Percentiles rank a stretch among this genome's conserved stretches.
Evolutionary conservation across 2,797 vertebrate species (phyloP).

Genomic region (Geotrypetes seraphini): DNA sequence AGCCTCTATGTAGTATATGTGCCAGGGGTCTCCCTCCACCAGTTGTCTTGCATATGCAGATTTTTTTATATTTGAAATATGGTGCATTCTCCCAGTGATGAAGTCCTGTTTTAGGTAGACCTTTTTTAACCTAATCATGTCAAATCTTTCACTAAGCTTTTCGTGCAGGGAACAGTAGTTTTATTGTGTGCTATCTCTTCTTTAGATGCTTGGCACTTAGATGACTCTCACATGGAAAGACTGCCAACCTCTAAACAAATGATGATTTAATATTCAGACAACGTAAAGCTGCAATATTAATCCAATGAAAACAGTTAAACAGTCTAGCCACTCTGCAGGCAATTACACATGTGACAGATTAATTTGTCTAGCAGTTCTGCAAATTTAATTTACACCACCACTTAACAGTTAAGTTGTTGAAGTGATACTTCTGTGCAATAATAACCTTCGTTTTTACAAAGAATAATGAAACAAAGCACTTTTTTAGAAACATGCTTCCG

Average conservation of each 20-base stretch:
- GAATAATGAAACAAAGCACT: slow-evolving; percentile 14
- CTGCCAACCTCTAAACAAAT: slow-evolving; percentile 16
- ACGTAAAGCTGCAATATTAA: slow-evolving; percentile 29
- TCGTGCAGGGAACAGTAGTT: too few species aligned
- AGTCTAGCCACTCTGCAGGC: slow-evolving; percentile 35
- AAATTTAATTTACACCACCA: slow-evolving; percentile 33
- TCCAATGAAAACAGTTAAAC: slow-evolving; percentile 31
- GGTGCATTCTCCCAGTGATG: too few species aligned
- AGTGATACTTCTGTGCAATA: slow-evolving; percentile 18
- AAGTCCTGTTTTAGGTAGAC: too few species aligned
- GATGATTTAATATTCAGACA: slow-evolving; percentile 35
- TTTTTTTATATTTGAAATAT: too few species aligned
- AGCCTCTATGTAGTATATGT: too few species aligned
- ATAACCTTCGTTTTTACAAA: slow-evolving; percentile 4
- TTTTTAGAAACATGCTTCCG: slow-evolving; percentile 23
- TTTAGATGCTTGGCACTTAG: background rate
- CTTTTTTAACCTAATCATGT: too few species aligned
- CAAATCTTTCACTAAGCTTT: too few species aligned
- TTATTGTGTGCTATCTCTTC: background rate
- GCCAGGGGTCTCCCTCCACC: too few species aligned
- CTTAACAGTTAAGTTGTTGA: slow-evolving; percentile 33
- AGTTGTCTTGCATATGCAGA: too few species aligned
- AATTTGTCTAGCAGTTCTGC: slow-evolving; percentile 35
- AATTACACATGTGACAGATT: slow-evolving; percentile 42
- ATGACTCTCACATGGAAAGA: background rate